phyloP scores from a whole-genome alignment of 2,888 invertebrate genomes.

The Dolichomitus sp. region DNA sequence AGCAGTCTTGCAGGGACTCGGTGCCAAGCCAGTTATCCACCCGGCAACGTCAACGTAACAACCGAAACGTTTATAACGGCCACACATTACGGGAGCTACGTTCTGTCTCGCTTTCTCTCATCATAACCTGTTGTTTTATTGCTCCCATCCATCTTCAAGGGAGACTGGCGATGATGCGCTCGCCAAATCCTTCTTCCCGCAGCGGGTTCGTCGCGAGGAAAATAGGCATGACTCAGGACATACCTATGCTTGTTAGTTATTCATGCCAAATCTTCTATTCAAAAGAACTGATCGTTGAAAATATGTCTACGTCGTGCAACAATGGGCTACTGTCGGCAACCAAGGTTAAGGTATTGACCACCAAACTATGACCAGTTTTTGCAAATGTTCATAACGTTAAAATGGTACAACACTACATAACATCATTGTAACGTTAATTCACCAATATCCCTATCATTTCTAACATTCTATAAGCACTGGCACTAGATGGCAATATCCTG shows the following conservation, averaged over 20 bases:
- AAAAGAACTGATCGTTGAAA: constrained; percentile 15
- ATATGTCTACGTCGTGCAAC: background rate
- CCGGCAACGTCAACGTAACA: constrained; percentile 77
- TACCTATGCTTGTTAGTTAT: background rate
- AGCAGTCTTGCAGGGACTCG: constrained; percentile 70
- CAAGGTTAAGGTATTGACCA: background rate
- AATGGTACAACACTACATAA: background rate
- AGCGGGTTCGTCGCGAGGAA: constrained; percentile 30
- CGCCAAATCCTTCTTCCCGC: constrained; percentile 69
- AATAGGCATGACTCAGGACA: constrained; percentile 12
- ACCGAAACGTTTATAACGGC: constrained; percentile 81
- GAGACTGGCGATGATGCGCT: constrained; percentile 73
- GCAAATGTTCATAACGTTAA: background rate
- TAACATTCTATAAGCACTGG: background rate
- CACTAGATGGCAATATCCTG: background rate
- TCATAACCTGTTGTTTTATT: constrained; percentile 76
- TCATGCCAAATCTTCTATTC: constrained; percentile 19
- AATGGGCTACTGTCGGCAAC: background rate
- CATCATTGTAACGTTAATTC: background rate
- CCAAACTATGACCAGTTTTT: background rate
- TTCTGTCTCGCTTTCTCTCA: constrained; percentile 46
- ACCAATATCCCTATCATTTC: background rate
- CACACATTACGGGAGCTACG: constrained; percentile 74
- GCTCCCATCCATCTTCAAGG: constrained; percentile 76
- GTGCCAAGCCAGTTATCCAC: constrained; percentile 80